Conservation (phyloP, 2,888 invertebrate genomes). For the Pteria penguin region DNA sequence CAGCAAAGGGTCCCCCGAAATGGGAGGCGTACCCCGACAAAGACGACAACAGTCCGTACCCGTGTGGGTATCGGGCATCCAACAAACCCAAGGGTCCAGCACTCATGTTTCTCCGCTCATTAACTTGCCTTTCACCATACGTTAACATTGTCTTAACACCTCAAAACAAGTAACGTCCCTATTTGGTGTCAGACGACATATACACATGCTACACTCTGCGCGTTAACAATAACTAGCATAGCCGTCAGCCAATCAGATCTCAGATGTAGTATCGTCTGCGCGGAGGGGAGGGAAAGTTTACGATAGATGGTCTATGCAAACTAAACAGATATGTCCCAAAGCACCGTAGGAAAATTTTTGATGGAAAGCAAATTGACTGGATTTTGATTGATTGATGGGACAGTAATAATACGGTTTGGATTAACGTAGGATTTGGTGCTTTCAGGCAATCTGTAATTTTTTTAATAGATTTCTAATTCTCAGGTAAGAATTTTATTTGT, state of each 20-base stretch:
- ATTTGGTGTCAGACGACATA: slow-evolving; percentile 33
- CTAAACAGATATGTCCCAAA: slow-evolving; percentile 35
- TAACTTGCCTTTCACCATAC: slow-evolving; percentile 33
- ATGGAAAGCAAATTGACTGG: slow-evolving; percentile 38
- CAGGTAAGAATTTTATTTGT: slow-evolving; percentile 27
- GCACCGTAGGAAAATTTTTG: slow-evolving; percentile 31
- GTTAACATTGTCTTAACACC: slow-evolving; percentile 42
- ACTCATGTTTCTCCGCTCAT: slow-evolving; percentile 37
- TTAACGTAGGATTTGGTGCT: slow-evolving; percentile 30
- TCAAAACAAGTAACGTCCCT: slow-evolving; percentile 24
- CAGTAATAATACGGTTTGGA: slow-evolving; percentile 28
- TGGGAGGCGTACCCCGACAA: slow-evolving; percentile 41
- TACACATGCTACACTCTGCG: slow-evolving; percentile 32
- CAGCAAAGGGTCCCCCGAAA: slow-evolving; percentile 43
- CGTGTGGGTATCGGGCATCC: slow-evolving; percentile 39
- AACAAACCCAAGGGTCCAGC: slow-evolving; percentile 32
- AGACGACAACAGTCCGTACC: slow-evolving; percentile 40
- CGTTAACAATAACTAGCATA: slow-evolving; percentile 25
- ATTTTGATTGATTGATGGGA: slow-evolving; percentile 42
- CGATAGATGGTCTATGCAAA: slow-evolving; percentile 30
- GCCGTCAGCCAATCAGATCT: slow-evolving; percentile 42
- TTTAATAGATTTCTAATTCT: slow-evolving; percentile 35
- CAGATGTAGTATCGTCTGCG: slow-evolving; percentile 17
- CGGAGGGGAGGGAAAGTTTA: slow-evolving; percentile 46
- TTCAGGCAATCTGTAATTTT: slow-evolving; percentile 16